A percentile compares a stretch with the other conserved stretches of the same genome.
These are phyloP conservation scores for Panulirus ornatus DNA, from an alignment of 1,140 invertebrate genomes.

Conservation along the genomic window DNA sequence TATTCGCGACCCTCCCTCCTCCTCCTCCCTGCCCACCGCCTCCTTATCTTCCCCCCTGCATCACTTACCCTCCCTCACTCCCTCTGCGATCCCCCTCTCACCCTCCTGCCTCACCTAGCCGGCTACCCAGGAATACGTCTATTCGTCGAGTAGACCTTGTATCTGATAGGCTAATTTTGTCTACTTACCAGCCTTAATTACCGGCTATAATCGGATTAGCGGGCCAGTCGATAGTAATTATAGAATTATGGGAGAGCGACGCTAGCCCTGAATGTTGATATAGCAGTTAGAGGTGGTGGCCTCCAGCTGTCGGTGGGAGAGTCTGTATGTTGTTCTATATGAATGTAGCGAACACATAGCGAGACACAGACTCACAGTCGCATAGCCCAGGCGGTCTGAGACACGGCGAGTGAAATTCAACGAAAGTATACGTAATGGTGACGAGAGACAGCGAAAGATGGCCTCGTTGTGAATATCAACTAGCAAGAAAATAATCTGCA, in stretches of 20 bases:
- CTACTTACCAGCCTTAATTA: conserved; percentile 13
- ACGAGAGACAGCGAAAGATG: too few relatives aligned
- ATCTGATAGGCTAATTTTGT: conserved; percentile 7
- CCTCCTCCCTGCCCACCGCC: not conserved
- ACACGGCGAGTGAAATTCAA: too few relatives aligned
- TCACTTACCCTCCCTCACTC: not conserved
- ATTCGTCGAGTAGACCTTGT: not conserved
- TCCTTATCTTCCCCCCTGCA: not conserved
- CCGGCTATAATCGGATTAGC: conserved; percentile 8
- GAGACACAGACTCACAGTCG: too few relatives aligned
- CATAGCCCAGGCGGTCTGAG: too few relatives aligned
- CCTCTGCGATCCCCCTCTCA: not conserved
- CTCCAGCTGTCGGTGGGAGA: too few relatives aligned
- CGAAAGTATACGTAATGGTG: too few relatives aligned
- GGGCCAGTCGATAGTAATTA: not conserved
- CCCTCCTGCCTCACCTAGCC: not conserved
- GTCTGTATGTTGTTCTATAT: too few relatives aligned
- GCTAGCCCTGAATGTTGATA: not conserved
- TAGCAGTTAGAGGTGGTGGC: too few relatives aligned
- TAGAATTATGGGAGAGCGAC: not conserved
- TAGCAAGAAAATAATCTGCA: too few relatives aligned
- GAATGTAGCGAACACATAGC: too few relatives aligned
- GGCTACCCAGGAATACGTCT: not conserved
- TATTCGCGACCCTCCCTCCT: not conserved
- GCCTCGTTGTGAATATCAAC: too few relatives aligned